phyloP scores from a whole-genome alignment of 2,888 invertebrate species.

The Drosophila fungiperda region DNA sequence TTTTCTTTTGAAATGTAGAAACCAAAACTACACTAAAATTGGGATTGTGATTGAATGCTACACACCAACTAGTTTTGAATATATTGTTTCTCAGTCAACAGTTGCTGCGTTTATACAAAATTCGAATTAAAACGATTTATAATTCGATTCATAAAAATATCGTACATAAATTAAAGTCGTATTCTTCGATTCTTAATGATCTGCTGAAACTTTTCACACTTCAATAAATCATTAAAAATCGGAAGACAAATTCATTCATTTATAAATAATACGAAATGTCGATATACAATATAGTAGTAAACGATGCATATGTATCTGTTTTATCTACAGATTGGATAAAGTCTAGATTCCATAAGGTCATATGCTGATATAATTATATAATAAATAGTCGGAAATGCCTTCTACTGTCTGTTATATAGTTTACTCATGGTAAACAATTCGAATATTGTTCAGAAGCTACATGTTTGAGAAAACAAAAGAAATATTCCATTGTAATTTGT shows the following conservation, averaged over 20 bases:
- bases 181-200: not conserved
- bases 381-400: conserved; percentile 4
- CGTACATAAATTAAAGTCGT: not conserved
- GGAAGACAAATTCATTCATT: not conserved
- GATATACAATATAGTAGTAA: not conserved
- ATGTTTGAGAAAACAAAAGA: conserved; percentile 10
- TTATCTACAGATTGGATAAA: not conserved
- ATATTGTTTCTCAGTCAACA: conserved; percentile 15
- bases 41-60: conserved; percentile 29
- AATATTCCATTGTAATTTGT: conserved; percentile 23
- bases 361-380: not conserved
- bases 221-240: not conserved
- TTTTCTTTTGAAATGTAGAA: conserved; percentile 44
- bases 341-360: not conserved
- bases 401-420: conserved; percentile 11
- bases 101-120: conserved; percentile 26
- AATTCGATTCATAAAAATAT: not conserved
- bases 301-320: not conserved
- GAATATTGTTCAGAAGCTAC: conserved; percentile 43
- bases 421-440: not conserved
- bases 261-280: not conserved
- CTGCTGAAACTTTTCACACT: not conserved
- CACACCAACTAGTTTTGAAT: conserved; percentile 3
- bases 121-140: not conserved
- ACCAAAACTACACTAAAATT: conserved; percentile 48